These are phyloP conservation scores for Creontiades dilutus DNA, from an alignment of 2,888 invertebrate genomes.

Conservation along the genomic window DNA sequence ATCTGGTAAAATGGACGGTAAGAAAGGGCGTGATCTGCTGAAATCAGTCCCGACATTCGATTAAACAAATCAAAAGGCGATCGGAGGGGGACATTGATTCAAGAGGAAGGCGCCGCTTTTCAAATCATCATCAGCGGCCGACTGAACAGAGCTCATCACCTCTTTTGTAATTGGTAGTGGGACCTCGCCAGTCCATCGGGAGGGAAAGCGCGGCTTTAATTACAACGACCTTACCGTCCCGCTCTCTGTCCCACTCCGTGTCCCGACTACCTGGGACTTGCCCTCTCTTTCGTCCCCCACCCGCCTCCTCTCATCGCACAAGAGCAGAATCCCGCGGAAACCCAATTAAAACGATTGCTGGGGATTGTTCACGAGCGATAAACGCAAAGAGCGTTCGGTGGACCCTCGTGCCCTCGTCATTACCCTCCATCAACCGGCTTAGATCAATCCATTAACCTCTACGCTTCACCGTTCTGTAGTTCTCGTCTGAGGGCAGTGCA, in stretches of 20 bases:
- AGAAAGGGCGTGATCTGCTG: no score
- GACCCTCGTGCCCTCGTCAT: neutral
- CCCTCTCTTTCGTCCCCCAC: neutral
- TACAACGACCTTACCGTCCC: conserved; percentile 33
- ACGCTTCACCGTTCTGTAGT: neutral
- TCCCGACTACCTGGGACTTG: neutral
- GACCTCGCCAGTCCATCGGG: conserved; percentile 4
- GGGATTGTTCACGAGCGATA: conserved; percentile 22
- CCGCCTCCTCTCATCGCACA: neutral
- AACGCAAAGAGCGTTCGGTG: conserved; percentile 5
- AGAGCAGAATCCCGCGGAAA: conserved; percentile 25
- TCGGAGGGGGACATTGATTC: neutral
- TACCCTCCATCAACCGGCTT: neutral
- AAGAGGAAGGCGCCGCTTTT: neutral
- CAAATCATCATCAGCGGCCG: conserved; percentile 51
- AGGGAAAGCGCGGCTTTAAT: conserved; percentile 17
- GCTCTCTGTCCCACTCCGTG: neutral
- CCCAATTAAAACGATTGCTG: conserved; percentile 55
- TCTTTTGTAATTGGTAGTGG: conserved; percentile 55
- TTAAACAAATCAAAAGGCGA: conserved; percentile 53
- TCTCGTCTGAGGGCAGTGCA: neutral
- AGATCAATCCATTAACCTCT: conserved; percentile 3
- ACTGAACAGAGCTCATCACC: conserved; percentile 37
- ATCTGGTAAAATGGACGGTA: no score
- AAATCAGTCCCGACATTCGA: neutral